Evolutionary conservation across 2,113 vertebrate species (phyloP).

Genomic region (Castor canadensis): DNA sequence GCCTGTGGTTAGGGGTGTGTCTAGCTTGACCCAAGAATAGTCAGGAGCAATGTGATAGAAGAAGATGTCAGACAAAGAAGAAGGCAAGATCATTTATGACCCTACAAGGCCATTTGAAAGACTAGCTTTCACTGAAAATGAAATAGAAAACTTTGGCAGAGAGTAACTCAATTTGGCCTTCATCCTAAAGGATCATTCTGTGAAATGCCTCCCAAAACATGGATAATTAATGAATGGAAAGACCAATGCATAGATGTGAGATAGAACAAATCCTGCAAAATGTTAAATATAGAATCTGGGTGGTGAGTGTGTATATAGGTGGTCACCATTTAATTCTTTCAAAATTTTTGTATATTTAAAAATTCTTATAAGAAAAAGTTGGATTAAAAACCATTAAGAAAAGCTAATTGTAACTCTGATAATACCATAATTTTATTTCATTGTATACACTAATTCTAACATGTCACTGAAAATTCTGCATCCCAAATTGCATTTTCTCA

Average conservation of each 20-base stretch:
- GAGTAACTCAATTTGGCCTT: slow-evolving; percentile 1
- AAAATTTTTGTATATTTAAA: slow-evolving; percentile 25
- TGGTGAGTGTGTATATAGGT: background rate
- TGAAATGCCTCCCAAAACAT: slow-evolving; percentile 1
- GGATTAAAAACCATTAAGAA: background rate
- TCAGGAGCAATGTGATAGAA: background rate
- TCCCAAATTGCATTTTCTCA: slow-evolving; percentile 14
- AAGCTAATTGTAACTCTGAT: background rate
- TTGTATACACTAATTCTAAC: background rate
- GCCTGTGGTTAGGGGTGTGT: background rate
- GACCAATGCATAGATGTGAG: background rate
- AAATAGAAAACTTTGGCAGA: background rate
- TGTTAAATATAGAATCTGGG: background rate
- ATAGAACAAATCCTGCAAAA: background rate
- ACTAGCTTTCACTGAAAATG: background rate
- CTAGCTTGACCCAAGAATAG: background rate
- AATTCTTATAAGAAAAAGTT: background rate
- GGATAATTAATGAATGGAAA: background rate
- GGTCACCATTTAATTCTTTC: background rate
- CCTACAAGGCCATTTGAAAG: background rate
- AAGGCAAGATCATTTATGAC: background rate
- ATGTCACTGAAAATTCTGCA: background rate
- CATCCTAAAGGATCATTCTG: background rate
- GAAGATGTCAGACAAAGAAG: background rate
- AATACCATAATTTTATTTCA: background rate